Percentiles rank a stretch among this genome's conserved stretches.
phyloP scores from a whole-genome alignment of 2,797 vertebrate genomes.

The Decapterus maruadsi region DNA sequence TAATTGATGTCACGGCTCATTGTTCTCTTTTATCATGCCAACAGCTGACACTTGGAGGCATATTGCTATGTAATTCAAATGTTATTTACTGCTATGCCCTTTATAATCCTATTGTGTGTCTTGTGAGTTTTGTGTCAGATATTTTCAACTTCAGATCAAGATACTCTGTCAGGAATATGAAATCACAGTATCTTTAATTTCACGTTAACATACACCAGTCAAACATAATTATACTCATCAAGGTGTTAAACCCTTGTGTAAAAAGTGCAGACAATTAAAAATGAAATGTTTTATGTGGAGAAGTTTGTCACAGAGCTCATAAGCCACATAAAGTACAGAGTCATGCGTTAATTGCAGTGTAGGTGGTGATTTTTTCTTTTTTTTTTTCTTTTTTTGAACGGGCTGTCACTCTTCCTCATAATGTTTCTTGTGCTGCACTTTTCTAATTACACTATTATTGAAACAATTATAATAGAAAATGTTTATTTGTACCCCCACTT shows the following conservation, averaged over 20 bases:
- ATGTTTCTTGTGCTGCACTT: neutral
- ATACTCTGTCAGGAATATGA: neutral
- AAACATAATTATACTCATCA: slow-evolving; percentile 15
- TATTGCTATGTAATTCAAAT: neutral
- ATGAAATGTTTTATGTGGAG: neutral
- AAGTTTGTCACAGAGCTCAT: neutral
- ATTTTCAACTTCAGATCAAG: neutral
- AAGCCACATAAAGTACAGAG: slow-evolving; percentile 7
- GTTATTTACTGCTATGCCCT: neutral
- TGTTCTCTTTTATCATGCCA: neutral
- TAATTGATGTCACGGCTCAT: neutral
- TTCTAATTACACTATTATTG: neutral
- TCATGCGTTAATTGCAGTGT: slow-evolving; percentile 1
- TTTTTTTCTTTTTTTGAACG: neutral
- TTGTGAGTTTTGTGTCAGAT: neutral
- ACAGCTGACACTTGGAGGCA: neutral
- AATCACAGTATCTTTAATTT: neutral
- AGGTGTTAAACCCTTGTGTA: neutral
- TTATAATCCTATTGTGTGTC: neutral
- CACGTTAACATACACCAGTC: neutral
- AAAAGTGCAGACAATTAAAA: neutral
- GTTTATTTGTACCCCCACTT: neutral
- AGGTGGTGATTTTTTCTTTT: neutral
- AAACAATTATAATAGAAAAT: neutral
- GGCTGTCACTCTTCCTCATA: slow-evolving; percentile 8